Base-by-base conservation (phyloP, 2,888 invertebrate genomes). In the Empis stercorea region DNA sequence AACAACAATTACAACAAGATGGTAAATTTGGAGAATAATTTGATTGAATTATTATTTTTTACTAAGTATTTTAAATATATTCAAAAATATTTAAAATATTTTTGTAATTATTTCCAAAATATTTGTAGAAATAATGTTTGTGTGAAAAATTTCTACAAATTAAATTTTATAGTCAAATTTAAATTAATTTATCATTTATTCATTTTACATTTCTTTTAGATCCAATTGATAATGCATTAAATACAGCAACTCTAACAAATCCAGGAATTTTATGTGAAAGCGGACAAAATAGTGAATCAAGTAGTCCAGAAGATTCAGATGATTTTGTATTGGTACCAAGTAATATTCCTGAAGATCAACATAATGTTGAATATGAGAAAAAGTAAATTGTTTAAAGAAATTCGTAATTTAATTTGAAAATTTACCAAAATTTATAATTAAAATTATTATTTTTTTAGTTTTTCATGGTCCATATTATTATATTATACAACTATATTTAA, bases 241-340 rank as follows among this genome's bases (percentile, higher is more conserved):
- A 73, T 66, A 73, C 71, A 69, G 74, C 73, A 68, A 72, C 72
- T 63, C 74, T 68, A 71, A 79, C 66, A 65, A 76, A 67, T 69
- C 73, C 61, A 65, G 75, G 75, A 57, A 71, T 65, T 59, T 65
- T 69, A 62, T 74, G 75, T 69, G 63, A 66, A 49, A 68, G 70
- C 45, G 65, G 63, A 55, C 64, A 64, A 44, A 68, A 66, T 51
- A 67, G 67, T 51, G 73, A 72, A 59, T 73, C 75, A 14, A 77
- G 76, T 63, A 82, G 82, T 59, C 82, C 81, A 55, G 85, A 85
- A 64, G 74, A 73, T 55, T 73, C 73, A 4, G 84, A 87, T 70
- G 87, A 86, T 72, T 87, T 86, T 73, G 87, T 87, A 59, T 72
- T 87, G 66, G 85, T 87, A 59, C 83, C 87, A 52, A 72, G 76